Evolutionary conservation across 30 jellyfish, hydroid and myxozoan species (phyloP), one percentile per base, ranked within the genome.

Genomic region (Aurelia aurita complex sp. Pacific): DNA sequence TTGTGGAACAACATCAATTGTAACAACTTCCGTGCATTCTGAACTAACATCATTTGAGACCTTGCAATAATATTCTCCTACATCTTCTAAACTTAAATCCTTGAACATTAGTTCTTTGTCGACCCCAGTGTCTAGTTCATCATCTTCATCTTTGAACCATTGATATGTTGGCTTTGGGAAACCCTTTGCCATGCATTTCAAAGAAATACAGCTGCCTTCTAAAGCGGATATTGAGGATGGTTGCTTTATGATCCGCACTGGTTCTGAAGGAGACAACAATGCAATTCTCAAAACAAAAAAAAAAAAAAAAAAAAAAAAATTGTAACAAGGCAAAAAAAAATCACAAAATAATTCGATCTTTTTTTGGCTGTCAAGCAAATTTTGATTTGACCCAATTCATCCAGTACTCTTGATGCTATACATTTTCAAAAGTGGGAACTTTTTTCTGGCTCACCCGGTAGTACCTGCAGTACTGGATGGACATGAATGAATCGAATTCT

Each of bases 151-250:
- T 66, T 87, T 88, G 67, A 74, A 53, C 98, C 98, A 92, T 68
- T 92, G 97, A 51, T 73, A 85, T 11, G 78, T 60, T 5, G 94
- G 94, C 69, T 33, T 81, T 10, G 98, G 98, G 75, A 92, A 92
- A 1, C 98, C 97, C 46, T 79, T 82, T 53, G 97, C 98, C 33
- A 65, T 71, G 69, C 98, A 92, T 14, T 62, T 33, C 62, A 92
- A 68, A 61, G 68, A 17, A 36, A 66, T 62, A 5, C 62, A 23
- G 16, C 60, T 65, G 5, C 96, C 96, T 74, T 70, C 98, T 40
- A 54, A 79, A 2, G 61, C 87, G 19, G 87, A 70, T n/a, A 67
- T 66, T 13, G 98, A 67, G 15, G 72, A 64, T 18, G 98, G 98
- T 40, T 92, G 97, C 77, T 46, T 77, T 4, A 73, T 81, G 14